Base-by-base conservation (phyloP, 23 tunicate genomes). In the Pegea sp. region DNA sequence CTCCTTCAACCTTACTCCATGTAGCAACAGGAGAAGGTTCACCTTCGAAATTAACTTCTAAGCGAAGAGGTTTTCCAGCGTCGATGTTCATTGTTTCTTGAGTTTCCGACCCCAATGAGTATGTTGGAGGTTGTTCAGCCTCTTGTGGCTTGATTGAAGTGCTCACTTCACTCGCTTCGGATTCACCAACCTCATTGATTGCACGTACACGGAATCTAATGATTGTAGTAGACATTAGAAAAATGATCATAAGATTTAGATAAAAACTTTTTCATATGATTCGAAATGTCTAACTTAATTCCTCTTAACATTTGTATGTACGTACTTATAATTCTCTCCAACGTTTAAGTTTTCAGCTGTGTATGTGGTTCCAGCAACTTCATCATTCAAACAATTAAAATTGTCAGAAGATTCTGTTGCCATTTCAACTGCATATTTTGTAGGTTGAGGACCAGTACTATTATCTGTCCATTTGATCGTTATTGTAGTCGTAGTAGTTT, bases 201-300 rank as follows among this genome's bases (percentile, higher is more conserved):
- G 98, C 81, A 4, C 33, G 48, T 0, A 89, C 78, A 11, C 81
- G 74, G 67, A 76, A 76, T 32, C 98, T 84, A 38, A 0, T 38
- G 11, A 38, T 38, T 38, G 11, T 38, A 38, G 46, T 8, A 38
- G 46, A 38, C 11, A 38, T 8, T 13, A 20, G 22, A 13, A 50
- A 13, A 50, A 18, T 50, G 22, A 50, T 50, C 13, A 13, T 6
- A 50, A 50, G 22, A 6, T 50, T 50, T 6, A 50, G 6, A 50
- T 21, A 50, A 6, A 13, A 13, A 6, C 19, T 50, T 13, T 6
- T 13, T 11, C 22, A 13, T 13, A 18, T 20, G 13, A 11, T 50
- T 8, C 13, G 21, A 51, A 22, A 19, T 7, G 56, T 7, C 22
- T 19, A 51, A 51, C 13, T 8, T 11, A 19, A 51, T 20, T 19